phyloP scores from a whole-genome alignment of 2,888 invertebrate genomes.

The Antitype chi region DNA sequence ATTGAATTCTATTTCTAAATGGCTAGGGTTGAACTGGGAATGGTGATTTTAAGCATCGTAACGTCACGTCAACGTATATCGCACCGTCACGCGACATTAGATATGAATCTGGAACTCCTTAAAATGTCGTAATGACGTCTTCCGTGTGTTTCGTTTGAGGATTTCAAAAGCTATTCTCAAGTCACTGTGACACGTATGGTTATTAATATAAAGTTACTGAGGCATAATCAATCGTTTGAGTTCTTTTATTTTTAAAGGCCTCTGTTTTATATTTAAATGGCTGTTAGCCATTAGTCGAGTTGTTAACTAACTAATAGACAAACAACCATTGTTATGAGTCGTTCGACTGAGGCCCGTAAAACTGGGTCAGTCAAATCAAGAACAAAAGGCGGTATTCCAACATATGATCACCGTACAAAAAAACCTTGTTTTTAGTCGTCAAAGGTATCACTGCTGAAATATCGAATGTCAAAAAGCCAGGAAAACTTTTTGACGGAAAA shows the following conservation, averaged over 20 bases:
- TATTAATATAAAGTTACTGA: conserved; percentile 36
- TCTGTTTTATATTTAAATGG: conserved; percentile 9
- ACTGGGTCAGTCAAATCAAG: conserved; percentile 45
- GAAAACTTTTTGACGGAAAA: conserved; percentile 63
- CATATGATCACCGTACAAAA: conserved; percentile 44
- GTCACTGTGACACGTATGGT: conserved; percentile 31
- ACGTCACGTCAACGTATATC: conserved; percentile 75
- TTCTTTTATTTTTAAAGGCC: neutral
- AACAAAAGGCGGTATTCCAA: conserved; percentile 27
- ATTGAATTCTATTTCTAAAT: conserved; percentile 57
- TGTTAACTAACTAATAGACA: conserved; percentile 51
- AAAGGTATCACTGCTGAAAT: conserved; percentile 62
- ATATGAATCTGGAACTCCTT: conserved; percentile 87
- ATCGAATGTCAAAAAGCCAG: conserved; percentile 64
- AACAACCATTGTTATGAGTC: conserved; percentile 49
- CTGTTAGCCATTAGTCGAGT: conserved; percentile 42
- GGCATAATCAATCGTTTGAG: conserved; percentile 36
- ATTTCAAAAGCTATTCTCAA: conserved; percentile 54
- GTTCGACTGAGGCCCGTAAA: conserved; percentile 17
- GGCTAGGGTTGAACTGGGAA: conserved; percentile 33
- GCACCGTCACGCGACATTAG: conserved; percentile 87
- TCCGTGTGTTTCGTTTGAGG: conserved; percentile 69
- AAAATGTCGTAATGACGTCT: conserved; percentile 83
- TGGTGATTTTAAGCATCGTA: conserved; percentile 34
- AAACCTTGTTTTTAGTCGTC: conserved; percentile 36